Evolutionary conservation across 2,113 vertebrate genomes (phyloP).

Genomic region (Pseudonaja textilis): DNA sequence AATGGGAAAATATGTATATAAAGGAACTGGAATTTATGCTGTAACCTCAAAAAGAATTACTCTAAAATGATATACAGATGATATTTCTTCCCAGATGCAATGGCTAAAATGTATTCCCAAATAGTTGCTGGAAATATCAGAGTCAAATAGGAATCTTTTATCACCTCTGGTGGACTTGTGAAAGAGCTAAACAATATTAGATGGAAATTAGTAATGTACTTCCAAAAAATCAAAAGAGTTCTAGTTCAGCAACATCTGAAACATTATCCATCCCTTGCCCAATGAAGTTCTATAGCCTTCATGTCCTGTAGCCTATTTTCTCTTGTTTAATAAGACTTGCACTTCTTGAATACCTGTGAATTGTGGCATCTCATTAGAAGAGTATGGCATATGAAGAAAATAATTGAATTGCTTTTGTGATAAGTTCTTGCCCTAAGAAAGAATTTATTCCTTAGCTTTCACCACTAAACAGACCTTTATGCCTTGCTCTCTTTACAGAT

Average conservation of each 20-base stretch:
- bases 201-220: neutral
- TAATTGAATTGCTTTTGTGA: neutral
- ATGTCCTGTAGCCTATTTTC: neutral
- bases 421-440: neutral
- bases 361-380: neutral
- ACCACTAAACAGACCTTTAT: neutral
- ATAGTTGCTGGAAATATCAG: neutral
- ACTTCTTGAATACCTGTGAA: neutral
- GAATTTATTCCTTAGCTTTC: neutral
- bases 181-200: neutral
- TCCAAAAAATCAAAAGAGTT: neutral
- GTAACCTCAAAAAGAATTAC: neutral
- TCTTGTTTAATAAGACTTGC: neutral
- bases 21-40: neutral
- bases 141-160: neutral
- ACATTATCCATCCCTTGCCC: neutral
- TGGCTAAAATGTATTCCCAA: neutral
- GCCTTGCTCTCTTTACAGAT: neutral
- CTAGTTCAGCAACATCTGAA: neutral
- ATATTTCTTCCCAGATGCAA: neutral
- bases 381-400: neutral
- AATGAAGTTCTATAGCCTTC: neutral
- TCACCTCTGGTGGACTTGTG: neutral
- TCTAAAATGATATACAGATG: neutral
- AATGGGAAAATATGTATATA: neutral